A percentile compares a stretch with the other conserved stretches of the same genome.
These are phyloP conservation scores for Aleiodes testaceus DNA, from an alignment of 2,888 invertebrate species.

Conservation along the genomic window DNA sequence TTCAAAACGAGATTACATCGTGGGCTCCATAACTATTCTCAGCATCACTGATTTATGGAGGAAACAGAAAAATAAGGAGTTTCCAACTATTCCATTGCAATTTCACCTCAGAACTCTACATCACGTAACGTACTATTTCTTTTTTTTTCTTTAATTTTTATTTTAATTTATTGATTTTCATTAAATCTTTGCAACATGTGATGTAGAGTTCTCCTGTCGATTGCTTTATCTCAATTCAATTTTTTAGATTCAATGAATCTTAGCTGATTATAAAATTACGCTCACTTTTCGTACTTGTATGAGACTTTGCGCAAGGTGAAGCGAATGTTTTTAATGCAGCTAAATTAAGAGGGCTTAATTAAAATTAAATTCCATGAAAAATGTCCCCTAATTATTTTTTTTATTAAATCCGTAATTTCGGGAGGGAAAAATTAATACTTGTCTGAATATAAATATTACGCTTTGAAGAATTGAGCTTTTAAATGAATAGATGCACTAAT, in stretches of 20 bases:
- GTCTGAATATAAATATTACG: background rate
- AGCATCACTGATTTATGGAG: slow-evolving; percentile 8
- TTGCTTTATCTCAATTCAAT: background rate
- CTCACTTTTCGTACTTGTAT: slow-evolving; percentile 55
- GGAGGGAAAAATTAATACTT: slow-evolving; percentile 53
- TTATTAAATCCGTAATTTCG: slow-evolving; percentile 56
- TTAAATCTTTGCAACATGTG: background rate
- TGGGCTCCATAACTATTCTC: background rate
- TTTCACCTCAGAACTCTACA: slow-evolving; percentile 27
- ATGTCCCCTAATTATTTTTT: slow-evolving; percentile 61
- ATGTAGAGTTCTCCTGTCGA: slow-evolving; percentile 27
- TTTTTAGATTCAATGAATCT: background rate
- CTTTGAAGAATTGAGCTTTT: background rate
- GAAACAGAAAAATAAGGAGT: slow-evolving; percentile 6
- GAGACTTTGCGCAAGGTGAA: slow-evolving; percentile 54
- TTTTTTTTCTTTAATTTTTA: background rate
- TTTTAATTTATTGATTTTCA: background rate
- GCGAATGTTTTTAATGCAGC: slow-evolving; percentile 6
- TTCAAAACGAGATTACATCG: slow-evolving; percentile 6
- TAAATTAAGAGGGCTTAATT: background rate
- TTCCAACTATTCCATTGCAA: slow-evolving; percentile 7
- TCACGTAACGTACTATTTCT: slow-evolving; percentile 22
- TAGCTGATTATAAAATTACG: slow-evolving; percentile 25
- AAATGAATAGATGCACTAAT: slow-evolving; percentile 26
- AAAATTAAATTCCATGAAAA: slow-evolving; percentile 46